phyloP scores from a whole-genome alignment of 2,113 vertebrate species.

The Nematolebias whitei region DNA sequence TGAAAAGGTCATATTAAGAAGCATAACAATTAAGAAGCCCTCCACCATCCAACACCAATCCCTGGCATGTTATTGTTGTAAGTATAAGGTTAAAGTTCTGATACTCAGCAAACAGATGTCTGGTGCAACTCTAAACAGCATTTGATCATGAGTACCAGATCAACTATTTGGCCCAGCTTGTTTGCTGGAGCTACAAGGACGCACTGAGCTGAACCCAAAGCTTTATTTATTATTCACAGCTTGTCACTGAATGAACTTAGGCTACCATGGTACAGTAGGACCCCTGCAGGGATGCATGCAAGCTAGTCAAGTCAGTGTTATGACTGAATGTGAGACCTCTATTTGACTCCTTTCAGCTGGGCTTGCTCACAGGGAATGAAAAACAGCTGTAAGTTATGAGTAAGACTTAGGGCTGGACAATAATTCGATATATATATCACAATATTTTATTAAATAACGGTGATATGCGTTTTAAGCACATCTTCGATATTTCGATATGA shows the following conservation, averaged over 20 bases:
- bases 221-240: slow-evolving; percentile 62
- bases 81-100: no score
- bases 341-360: slow-evolving; percentile 25
- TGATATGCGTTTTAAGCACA: no score
- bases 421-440: no score
- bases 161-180: slow-evolving; percentile 1
- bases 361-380: slow-evolving; percentile 24
- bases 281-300: slow-evolving; percentile 21
- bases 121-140: no score
- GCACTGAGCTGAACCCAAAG: slow-evolving; percentile 36
- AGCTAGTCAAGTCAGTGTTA: slow-evolving; percentile 15
- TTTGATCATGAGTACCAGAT: not conserved
- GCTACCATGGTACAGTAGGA: slow-evolving; percentile 25
- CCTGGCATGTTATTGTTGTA: no score
- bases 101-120: no score
- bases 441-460: no score
- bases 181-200: slow-evolving; percentile 36
- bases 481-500: no score
- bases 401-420: no score
- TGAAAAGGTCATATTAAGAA: not conserved
- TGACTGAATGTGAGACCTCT: slow-evolving; percentile 19
- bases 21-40: no score
- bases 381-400: not conserved
- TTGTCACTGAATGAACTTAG: slow-evolving; percentile 50
- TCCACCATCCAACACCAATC: no score